phyloP scores from a whole-genome alignment of 1,140 invertebrate species.

The Pteromalus puparum region DNA sequence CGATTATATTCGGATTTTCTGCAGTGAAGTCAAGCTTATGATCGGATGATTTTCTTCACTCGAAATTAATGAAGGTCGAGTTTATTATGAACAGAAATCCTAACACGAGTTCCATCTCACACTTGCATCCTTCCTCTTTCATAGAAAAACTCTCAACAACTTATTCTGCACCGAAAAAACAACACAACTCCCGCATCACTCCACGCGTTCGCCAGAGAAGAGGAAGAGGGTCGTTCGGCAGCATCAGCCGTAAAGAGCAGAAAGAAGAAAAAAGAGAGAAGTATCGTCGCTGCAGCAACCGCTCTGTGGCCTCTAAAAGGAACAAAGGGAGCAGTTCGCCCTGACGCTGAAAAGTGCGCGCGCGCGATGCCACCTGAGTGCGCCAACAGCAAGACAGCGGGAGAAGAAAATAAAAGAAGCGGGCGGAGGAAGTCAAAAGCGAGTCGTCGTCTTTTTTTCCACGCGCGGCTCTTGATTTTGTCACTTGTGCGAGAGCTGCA shows the following conservation, averaged over 20 bases:
- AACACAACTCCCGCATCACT: background rate
- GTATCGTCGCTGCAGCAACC: background rate
- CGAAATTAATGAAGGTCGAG: no score
- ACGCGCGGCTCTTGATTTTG: background rate
- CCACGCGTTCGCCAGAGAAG: background rate
- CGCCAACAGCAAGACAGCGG: background rate
- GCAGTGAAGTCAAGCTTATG: background rate
- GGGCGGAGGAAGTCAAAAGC: constrained; percentile 12
- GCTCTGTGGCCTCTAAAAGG: constrained; percentile 11
- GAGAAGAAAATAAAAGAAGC: constrained; percentile 8
- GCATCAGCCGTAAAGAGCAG: background rate
- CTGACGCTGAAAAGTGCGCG: constrained; percentile 8
- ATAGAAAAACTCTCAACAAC: background rate
- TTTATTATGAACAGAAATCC: no score
- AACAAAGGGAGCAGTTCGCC: constrained; percentile 19
- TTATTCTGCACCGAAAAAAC: background rate
- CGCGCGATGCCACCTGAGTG: constrained; percentile 39
- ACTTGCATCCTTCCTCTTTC: no score
- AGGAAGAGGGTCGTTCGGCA: constrained; percentile 26
- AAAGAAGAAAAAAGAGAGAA: background rate
- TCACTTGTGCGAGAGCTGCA: background rate
- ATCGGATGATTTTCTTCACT: no score
- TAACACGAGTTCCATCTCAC: no score
- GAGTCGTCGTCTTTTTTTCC: background rate
- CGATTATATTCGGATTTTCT: no score